A percentile compares a stretch with the other conserved stretches of the same genome.
phyloP scores from a whole-genome alignment of 2,113 vertebrate genomes.

The Rhabdomys dilectus region DNA sequence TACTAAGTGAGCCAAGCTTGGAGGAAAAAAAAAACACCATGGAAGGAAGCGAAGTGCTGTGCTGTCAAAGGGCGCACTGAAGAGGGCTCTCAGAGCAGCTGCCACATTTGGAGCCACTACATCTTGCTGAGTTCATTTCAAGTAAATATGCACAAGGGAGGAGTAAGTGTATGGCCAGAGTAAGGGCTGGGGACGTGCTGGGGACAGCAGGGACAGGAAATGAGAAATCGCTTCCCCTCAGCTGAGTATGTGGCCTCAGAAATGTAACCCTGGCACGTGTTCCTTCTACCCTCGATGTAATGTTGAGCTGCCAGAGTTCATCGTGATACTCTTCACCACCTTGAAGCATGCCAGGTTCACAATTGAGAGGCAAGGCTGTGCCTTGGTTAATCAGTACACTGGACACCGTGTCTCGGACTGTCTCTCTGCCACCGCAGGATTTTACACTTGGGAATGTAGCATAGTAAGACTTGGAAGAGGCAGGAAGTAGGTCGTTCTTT shows the following conservation, averaged over 20 bases:
- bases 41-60: background rate
- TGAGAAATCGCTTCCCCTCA: background rate
- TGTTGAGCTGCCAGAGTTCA: background rate
- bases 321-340: background rate
- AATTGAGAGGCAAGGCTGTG: rapidly evolving
- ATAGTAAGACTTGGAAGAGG: background rate
- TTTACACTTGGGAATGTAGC: background rate
- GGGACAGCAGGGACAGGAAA: background rate
- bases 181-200: background rate
- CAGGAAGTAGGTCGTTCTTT: background rate
- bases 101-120: background rate
- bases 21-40: background rate
- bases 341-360: background rate
- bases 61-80: background rate
- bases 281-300: background rate
- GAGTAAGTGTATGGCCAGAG: background rate
- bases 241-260: background rate
- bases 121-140: conserved; percentile 28
- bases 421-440: background rate
- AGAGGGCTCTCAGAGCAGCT: background rate
- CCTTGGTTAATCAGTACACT: background rate
- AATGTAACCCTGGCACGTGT: background rate
- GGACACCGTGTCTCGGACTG: background rate
- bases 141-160: background rate
- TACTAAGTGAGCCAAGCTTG: background rate